Evolutionary conservation across 2,113 vertebrate species (phyloP), one percentile per base, ranked within the genome.

Genomic region (Hippocampus guttulatus): DNA sequence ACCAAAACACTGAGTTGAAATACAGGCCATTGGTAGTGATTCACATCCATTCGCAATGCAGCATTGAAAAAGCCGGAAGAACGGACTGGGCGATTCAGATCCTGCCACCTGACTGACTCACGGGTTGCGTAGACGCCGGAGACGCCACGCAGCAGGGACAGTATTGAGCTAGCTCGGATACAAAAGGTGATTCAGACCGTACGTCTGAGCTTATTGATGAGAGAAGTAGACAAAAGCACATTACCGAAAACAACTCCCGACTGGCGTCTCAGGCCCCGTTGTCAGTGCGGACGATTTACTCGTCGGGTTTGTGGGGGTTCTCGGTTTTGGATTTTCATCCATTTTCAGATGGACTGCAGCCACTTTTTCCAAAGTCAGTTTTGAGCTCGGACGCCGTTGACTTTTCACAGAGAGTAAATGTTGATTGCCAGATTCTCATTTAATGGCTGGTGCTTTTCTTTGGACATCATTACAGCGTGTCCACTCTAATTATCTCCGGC

Each of bases 401-500:
- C 55, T 58, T 58, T 27, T 2, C 23, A 23, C 2, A 14, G 18
- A 63, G 1, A 64, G 14, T 52, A 40, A 65, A 23, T 61, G 23
- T 60, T 68, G 52, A 60, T 60, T 66, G 2, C 18, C 27, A 38
- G 38, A 67, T 51, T 65, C 45, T 52, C 47, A 68, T 78, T 60
- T 69, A 33, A 47, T 54, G 15, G 68, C 51, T 30, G 27, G 33
- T 71, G 63, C 71, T 43, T 57, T 74, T 67, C 60, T 64, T 72
- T 61, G 62, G 57, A 77, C 70, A 66, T 15, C 40, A 45, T 78
- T 69, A 58, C 75, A 47, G 65, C 70, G 52, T 70, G 30, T 84
- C 74, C 47, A 57, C 73, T 80, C 71, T 68, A 70, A 84, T 84
- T 76, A 78, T 78, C 67, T 80, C 71, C 75, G 55, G 52, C 72